These are phyloP conservation scores for Lophotriccus pileatus DNA, from an alignment of 2,797 vertebrate genomes.

Conservation along the genomic window DNA sequence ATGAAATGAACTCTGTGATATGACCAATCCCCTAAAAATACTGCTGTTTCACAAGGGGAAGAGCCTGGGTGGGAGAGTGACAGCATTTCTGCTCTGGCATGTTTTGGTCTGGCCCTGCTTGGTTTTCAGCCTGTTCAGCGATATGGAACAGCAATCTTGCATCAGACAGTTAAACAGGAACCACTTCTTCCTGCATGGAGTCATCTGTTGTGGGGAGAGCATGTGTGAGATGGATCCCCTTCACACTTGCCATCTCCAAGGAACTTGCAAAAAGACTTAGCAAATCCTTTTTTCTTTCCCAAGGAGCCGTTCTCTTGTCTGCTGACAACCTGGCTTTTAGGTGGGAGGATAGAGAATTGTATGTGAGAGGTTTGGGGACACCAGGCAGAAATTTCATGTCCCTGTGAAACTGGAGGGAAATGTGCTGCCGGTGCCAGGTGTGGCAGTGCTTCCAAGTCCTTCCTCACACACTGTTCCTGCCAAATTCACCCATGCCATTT, in stretches of 20 bases:
- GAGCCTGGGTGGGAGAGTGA: neutral
- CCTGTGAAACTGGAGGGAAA: neutral
- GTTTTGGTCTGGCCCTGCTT: neutral
- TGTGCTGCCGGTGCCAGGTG: neutral
- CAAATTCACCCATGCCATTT: neutral
- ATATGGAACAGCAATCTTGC: neutral
- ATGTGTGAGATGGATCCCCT: neutral
- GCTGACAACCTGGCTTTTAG: neutral
- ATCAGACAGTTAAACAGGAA: neutral
- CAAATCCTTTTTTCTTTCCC: neutral
- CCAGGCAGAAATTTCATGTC: neutral
- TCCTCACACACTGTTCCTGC: neutral
- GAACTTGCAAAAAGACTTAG: neutral
- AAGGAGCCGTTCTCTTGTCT: neutral
- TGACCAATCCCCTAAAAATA: neutral
- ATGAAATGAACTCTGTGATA: neutral
- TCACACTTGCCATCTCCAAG: accelerated
- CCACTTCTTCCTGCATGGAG: neutral
- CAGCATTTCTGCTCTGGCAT: neutral
- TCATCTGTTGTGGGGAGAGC: accelerated
- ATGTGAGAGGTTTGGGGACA: neutral
- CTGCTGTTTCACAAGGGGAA: neutral
- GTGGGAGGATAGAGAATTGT: neutral
- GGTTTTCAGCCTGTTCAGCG: neutral
- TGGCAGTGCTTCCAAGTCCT: neutral